Base-by-base conservation (phyloP, 1,140 invertebrate species). In the Aphelinus certus region DNA sequence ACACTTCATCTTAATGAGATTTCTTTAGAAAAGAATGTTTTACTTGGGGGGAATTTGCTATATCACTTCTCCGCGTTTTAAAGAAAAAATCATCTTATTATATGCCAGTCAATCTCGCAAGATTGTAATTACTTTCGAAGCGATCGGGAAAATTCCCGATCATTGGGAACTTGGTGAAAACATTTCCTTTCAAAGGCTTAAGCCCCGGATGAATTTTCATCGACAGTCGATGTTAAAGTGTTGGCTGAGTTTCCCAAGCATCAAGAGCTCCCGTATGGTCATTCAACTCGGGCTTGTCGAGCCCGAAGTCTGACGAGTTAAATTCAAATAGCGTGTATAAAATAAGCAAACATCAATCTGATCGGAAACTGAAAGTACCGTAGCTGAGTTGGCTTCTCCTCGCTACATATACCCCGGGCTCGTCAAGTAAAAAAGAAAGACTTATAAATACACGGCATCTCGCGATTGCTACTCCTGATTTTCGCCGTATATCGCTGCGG, bases 11-110 rank as follows among this genome's bases (percentile, higher is more conserved):
- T 67, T 76, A 76, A 76, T 72, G 69, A 76, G 75, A 76, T 76
- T 76, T 72, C 69, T 71, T 62, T 47, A 48, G 45, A n/a, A 47
- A 76, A 67, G 69, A 76, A 76, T 76, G 75, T 72, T 76, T 76
- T 62, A 66, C 64, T 71, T 72, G 61, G 62, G 51, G 51, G 47
- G 46, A 72, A 76, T 72, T 10, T 42, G 73, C 64, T 3, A 9
- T 46, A 57, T 76, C 69, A 76, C 26, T 53, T 43, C 49, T 7
- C 42, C 58, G 7, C 67, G 51, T 26, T 26, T 26, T 26, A 26
- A 26, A 26, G 26, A 26, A 42, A 65, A 66, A 72, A 75, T 74
- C 51, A 69, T 75, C 66, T 45, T 69, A 61, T 43, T 45, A 1
- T 10, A n/a, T 43, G 66, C 56, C 65, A 60, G 63, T 45, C 58